A percentile compares a stretch with the other conserved stretches of the same genome.
phyloP scores from a whole-genome alignment of 2,888 invertebrate species.

The Chrysolina americana region DNA sequence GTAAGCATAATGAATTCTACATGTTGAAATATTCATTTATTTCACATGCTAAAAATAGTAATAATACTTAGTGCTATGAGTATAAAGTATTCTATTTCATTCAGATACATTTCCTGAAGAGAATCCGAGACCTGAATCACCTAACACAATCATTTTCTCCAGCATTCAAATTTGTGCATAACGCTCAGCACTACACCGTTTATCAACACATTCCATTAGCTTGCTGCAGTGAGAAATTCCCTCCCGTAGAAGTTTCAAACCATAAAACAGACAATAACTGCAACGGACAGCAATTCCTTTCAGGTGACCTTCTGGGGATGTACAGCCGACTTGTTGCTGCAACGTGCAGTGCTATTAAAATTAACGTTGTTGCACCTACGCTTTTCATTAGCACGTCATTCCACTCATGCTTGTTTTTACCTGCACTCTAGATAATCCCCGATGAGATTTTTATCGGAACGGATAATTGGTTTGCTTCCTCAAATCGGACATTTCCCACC shows the following conservation, averaged over 20 bases:
- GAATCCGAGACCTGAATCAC: no score
- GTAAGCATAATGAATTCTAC: no score
- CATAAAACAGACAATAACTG: background rate
- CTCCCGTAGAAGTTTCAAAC: background rate
- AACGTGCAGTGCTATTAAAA: background rate
- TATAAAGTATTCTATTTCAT: no score
- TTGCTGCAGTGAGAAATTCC: background rate
- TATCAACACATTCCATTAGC: background rate
- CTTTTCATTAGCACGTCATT: background rate
- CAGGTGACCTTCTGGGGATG: background rate
- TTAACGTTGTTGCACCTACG: constrained; percentile 1
- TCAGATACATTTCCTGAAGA: background rate
- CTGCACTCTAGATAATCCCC: background rate
- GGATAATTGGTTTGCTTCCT: no score
- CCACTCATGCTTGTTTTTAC: background rate
- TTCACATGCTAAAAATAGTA: no score
- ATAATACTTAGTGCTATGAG: no score
- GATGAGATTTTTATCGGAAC: no score
- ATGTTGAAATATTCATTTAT: no score
- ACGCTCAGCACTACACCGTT: background rate
- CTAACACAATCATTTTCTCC: no score
- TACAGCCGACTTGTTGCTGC: constrained; percentile 2
- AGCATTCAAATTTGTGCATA: background rate
- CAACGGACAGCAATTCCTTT: background rate
- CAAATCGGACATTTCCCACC: no score